Conservation (phyloP, 2,888 invertebrate genomes). For the Protula sp. region DNA sequence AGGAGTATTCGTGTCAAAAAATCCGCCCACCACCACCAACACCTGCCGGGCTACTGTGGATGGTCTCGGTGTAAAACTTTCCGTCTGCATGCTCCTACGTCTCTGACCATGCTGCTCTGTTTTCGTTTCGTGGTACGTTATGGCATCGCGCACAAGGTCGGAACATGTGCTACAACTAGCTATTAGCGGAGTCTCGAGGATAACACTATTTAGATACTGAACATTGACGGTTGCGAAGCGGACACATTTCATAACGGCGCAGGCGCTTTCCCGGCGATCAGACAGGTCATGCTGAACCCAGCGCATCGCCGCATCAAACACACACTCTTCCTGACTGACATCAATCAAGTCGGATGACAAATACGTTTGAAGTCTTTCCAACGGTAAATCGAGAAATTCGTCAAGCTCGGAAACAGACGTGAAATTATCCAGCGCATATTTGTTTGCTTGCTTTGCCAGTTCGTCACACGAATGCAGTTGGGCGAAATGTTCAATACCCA, state of each 20-base stretch:
- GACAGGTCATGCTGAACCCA: constrained; percentile 47
- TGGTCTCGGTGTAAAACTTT: constrained; percentile 39
- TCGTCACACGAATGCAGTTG: constrained; percentile 43
- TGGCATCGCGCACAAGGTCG: constrained; percentile 38
- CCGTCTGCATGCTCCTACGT: constrained; percentile 43
- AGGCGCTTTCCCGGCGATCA: constrained; percentile 30
- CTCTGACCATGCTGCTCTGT: constrained; percentile 41
- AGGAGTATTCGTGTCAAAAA: constrained; percentile 27
- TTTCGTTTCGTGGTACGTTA: constrained; percentile 38
- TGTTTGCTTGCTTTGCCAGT: constrained; percentile 39
- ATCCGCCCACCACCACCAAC: constrained; percentile 44
- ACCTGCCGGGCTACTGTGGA: constrained; percentile 52
- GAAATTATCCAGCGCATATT: constrained; percentile 49
- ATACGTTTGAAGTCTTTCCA: constrained; percentile 39
- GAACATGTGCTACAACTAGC: constrained; percentile 33
- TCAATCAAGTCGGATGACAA: constrained; percentile 42
- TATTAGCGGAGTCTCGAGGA: constrained; percentile 38
- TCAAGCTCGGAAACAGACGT: constrained; percentile 38
- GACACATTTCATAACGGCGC: constrained; percentile 36
- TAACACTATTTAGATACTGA: constrained; percentile 31
- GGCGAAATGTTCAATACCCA: constrained; percentile 51
- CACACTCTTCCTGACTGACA: constrained; percentile 45
- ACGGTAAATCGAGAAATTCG: constrained; percentile 45
- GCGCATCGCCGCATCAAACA: constrained; percentile 44
- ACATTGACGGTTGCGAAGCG: constrained; percentile 43